phyloP scores from a whole-genome alignment of 1,140 invertebrate genomes.

The Bombus cullumanus region DNA sequence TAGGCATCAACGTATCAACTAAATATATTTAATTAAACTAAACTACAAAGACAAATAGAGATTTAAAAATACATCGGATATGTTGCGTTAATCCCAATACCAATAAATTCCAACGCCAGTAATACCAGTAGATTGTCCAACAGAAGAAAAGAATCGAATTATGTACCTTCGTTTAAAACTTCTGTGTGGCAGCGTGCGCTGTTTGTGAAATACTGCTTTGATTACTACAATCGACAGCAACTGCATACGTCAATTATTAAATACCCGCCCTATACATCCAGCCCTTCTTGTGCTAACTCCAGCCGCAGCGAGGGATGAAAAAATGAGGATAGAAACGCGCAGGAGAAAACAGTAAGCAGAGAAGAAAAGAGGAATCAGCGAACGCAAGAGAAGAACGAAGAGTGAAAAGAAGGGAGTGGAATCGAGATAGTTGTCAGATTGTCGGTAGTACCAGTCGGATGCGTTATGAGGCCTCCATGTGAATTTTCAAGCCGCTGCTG shows the following conservation, averaged over 20 bases:
- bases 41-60: not conserved
- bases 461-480: slow-evolving; percentile 58
- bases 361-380: not conserved
- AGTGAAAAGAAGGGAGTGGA: not conserved
- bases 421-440: slow-evolving; percentile 56
- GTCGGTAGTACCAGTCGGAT: slow-evolving; percentile 48
- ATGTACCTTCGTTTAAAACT: not conserved
- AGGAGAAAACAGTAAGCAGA: not conserved
- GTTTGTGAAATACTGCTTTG: not conserved
- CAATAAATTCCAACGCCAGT: too few relatives aligned
- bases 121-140: not conserved
- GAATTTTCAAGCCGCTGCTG: slow-evolving; percentile 61
- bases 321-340: not conserved
- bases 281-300: too few relatives aligned
- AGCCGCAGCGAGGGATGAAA: not conserved
- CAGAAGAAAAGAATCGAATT: not conserved
- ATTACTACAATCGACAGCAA: not conserved
- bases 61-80: not conserved
- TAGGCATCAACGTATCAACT: too few relatives aligned
- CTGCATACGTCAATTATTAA: slow-evolving; percentile 8
- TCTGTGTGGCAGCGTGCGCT: not conserved
- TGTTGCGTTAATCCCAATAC: not conserved
- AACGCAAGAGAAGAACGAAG: not conserved
- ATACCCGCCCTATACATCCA: not conserved
- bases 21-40: not conserved